phyloP scores from a whole-genome alignment of 2,797 vertebrate species.

The Botia almorhae region DNA sequence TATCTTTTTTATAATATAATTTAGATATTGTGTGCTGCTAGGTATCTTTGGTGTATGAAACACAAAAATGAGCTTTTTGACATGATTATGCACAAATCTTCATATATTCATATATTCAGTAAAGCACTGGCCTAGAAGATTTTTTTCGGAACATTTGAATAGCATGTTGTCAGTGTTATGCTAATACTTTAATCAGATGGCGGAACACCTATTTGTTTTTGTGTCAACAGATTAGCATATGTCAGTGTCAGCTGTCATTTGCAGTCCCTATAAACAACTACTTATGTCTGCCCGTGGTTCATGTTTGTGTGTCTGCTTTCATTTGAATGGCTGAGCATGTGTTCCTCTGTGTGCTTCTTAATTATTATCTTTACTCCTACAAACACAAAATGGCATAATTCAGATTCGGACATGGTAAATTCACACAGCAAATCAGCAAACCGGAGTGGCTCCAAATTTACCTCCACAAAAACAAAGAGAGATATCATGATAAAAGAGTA shows the following conservation, averaged over 20 bases:
- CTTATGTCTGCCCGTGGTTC: neutral
- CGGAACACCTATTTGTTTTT: neutral
- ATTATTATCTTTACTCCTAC: slow-evolving; percentile 11
- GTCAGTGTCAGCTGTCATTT: slow-evolving; percentile 12
- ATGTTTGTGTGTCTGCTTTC: slow-evolving; percentile 4
- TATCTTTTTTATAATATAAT: neutral
- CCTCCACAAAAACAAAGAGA: slow-evolving; percentile 20
- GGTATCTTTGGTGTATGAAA: neutral
- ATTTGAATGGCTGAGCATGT: neutral
- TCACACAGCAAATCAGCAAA: neutral
- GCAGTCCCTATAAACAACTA: neutral
- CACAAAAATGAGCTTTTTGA: no score
- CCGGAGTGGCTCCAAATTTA: slow-evolving; percentile 11
- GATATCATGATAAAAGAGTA: slow-evolving; percentile 42
- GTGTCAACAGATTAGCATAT: slow-evolving; percentile 4
- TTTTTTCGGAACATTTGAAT: neutral
- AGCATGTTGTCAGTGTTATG: slow-evolving; percentile 1
- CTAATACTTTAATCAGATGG: neutral
- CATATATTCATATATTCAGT: no score
- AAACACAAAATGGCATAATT: slow-evolving; percentile 22
- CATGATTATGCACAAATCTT: neutral
- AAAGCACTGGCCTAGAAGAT: neutral
- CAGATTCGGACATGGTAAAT: neutral
- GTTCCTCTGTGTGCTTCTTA: neutral
- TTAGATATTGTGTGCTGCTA: neutral